A percentile compares a stretch with the other conserved stretches of the same genome.
Conservation (phyloP, 2,113 vertebrate species). For the Osmerus eperlanus region DNA sequence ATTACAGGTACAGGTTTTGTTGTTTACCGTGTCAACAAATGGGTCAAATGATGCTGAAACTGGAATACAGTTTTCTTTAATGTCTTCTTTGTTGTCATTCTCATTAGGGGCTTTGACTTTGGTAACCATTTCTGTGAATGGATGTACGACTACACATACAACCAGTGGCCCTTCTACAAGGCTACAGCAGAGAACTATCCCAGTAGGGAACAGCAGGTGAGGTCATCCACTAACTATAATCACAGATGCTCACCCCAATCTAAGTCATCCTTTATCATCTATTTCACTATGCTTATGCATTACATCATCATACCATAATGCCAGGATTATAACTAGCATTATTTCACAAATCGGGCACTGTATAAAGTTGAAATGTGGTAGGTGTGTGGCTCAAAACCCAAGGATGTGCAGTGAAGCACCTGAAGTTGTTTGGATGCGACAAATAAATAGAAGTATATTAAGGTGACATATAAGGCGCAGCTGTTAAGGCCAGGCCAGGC, state of each 20-base stretch:
- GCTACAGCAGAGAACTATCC: slow-evolving; percentile 79
- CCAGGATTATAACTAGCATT: too few species aligned
- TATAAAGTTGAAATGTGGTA: too few species aligned
- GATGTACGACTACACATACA: slow-evolving; percentile 86
- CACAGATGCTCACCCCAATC: not conserved
- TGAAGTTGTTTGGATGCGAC: too few species aligned
- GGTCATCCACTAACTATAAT: not conserved
- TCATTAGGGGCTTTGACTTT: slow-evolving; percentile 87
- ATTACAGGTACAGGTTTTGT: slow-evolving; percentile 80
- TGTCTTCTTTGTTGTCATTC: not conserved
- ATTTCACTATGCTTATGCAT: not conserved
- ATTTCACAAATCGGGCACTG: not conserved
- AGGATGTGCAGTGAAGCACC: too few species aligned
- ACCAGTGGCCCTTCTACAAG: slow-evolving; percentile 81
- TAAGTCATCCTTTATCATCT: not conserved
- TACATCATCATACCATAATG: too few species aligned
- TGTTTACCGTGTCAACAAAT: not conserved
- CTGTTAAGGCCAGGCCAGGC: too few species aligned
- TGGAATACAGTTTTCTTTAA: not conserved
- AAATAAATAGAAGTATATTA: too few species aligned
- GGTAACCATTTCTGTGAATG: slow-evolving; percentile 95
- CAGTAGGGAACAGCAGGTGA: slow-evolving; percentile 82
- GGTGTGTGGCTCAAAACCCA: too few species aligned
- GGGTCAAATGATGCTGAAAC: not conserved
- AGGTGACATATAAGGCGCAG: too few species aligned